phyloP scores from a whole-genome alignment of 2,113 vertebrate genomes.

The Illadopsis cleaveri region DNA sequence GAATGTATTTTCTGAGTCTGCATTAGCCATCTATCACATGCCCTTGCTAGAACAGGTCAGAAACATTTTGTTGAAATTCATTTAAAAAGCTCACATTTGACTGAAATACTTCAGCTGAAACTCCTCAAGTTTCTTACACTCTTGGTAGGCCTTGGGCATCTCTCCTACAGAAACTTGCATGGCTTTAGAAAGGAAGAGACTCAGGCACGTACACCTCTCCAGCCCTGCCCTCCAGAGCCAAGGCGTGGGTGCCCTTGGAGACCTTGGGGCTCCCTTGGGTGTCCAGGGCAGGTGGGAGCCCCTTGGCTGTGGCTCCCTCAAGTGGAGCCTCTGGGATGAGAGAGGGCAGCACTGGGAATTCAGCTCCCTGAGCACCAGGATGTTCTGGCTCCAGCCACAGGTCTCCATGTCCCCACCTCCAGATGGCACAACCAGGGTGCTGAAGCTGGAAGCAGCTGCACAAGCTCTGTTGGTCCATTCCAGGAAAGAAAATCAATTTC shows the following conservation, averaged over 20 bases:
- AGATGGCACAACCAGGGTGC: background rate
- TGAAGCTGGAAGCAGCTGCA: background rate
- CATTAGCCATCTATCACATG: background rate
- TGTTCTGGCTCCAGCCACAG: background rate
- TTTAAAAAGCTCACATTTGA: background rate
- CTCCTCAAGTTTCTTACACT: background rate
- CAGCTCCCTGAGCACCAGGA: fast-evolving
- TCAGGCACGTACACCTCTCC: fast-evolving
- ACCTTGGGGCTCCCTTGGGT: background rate
- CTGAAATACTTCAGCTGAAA: background rate
- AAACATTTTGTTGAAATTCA: background rate
- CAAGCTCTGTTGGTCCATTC: background rate
- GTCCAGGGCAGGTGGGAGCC: background rate
- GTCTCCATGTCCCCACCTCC: fast-evolving
- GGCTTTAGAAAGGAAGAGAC: background rate
- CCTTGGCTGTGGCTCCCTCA: fast-evolving
- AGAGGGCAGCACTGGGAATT: background rate
- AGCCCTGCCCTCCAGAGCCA: background rate
- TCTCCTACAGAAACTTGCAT: background rate
- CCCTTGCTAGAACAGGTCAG: background rate
- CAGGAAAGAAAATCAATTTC: background rate
- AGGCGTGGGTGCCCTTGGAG: background rate
- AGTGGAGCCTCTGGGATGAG: fast-evolving
- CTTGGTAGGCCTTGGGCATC: background rate
- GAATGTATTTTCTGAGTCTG: background rate